phyloP scores from a whole-genome alignment of 1,140 invertebrate genomes.

The Battus philenor region DNA sequence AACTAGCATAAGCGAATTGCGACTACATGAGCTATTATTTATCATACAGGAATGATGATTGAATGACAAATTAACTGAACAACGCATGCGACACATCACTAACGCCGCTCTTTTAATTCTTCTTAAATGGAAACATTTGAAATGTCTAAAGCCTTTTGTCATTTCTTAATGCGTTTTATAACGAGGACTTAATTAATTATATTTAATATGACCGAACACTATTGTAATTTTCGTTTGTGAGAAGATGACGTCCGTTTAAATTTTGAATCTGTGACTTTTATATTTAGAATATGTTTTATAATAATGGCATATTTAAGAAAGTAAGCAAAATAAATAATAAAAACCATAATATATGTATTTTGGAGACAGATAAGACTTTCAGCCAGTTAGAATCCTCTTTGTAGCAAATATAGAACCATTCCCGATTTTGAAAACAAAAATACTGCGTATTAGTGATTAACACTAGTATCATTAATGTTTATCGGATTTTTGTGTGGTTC shows the following conservation, averaged over 20 bases:
- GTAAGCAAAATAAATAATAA: background rate
- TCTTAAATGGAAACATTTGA: conserved; percentile 34
- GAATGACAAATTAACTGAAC: conserved; percentile 34
- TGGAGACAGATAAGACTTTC: too few species aligned
- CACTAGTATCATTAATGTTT: too few species aligned
- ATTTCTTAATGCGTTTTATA: conserved; percentile 42
- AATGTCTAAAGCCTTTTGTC: conserved; percentile 33
- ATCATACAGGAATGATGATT: conserved; percentile 20
- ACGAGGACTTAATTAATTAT: conserved; percentile 61
- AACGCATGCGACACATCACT: conserved; percentile 38
- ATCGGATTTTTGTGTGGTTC: too few species aligned
- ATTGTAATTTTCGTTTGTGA: conserved; percentile 27
- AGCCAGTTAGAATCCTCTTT: too few species aligned
- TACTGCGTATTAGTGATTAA: too few species aligned
- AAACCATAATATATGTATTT: too few species aligned
- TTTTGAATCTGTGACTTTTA: conserved; percentile 13
- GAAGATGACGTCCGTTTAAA: conserved; percentile 18
- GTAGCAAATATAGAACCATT: too few species aligned
- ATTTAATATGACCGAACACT: conserved; percentile 44
- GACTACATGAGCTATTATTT: background rate
- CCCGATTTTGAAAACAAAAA: too few species aligned
- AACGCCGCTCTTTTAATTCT: conserved; percentile 29
- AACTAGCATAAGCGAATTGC: background rate
- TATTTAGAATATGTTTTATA: background rate
- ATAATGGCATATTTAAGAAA: background rate